These are phyloP conservation scores for Gandaritis pyraliata DNA, from an alignment of 2,888 invertebrate genomes.

Conservation along the genomic window DNA sequence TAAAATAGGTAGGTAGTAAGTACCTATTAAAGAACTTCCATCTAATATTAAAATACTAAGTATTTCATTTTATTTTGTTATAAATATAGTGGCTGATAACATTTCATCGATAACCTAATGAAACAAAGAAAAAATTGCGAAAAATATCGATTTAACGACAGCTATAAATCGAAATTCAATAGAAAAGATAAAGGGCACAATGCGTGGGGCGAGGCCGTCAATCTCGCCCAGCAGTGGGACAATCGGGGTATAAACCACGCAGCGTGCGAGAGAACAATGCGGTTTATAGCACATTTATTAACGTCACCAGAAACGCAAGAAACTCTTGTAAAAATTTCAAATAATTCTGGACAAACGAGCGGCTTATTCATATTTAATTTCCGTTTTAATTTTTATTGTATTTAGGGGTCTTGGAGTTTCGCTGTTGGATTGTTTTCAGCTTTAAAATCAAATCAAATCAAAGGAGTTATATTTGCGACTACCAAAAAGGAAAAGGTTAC, in stretches of 20 bases:
- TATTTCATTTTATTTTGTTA: background rate
- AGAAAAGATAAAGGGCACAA: constrained; percentile 54
- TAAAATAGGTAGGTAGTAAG: background rate
- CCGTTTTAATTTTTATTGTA: constrained; percentile 41
- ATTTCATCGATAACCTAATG: constrained; percentile 38
- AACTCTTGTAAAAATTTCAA: constrained; percentile 51
- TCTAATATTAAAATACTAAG: constrained; percentile 1
- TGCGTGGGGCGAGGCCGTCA: constrained; percentile 41
- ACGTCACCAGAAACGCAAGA: constrained; percentile 39
- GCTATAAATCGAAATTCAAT: constrained; percentile 59
- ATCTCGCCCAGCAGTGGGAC: constrained; percentile 51
- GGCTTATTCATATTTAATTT: constrained; percentile 74
- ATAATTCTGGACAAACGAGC: constrained; percentile 72
- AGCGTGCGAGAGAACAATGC: constrained; percentile 65
- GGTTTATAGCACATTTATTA: constrained; percentile 62
- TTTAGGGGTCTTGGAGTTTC: constrained; percentile 10
- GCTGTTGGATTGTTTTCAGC: background rate
- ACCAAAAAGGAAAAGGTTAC: too few relatives aligned
- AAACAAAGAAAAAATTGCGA: constrained; percentile 55
- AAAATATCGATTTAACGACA: constrained; percentile 61
- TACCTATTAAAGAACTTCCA: background rate
- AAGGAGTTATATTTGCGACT: too few relatives aligned
- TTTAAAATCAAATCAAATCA: background rate
- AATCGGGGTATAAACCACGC: constrained; percentile 75
- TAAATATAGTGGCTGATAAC: constrained; percentile 33